Conservation (phyloP, 2,113 vertebrate species). For the Acrocephalus kingi region DNA sequence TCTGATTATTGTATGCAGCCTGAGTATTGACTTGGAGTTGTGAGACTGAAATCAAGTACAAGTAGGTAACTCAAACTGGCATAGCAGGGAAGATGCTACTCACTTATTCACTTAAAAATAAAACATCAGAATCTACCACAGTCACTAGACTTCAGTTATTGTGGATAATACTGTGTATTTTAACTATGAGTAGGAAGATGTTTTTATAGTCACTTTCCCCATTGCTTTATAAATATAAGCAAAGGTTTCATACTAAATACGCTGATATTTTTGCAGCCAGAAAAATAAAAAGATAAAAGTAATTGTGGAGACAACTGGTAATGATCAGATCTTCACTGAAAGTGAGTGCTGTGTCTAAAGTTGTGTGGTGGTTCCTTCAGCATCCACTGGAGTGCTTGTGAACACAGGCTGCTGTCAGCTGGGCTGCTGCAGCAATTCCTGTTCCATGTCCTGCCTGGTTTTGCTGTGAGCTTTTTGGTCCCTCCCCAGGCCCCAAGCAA, state of each 20-base stretch:
- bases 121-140: not conserved
- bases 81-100: not conserved
- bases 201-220: not conserved
- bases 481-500: not conserved
- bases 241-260: not conserved
- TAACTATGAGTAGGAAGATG: not conserved
- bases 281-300: not conserved
- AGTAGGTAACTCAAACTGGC: not conserved
- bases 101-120: not conserved
- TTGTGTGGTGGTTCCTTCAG: no score
- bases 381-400: no score
- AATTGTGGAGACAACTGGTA: no score
- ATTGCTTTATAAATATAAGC: not conserved
- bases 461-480: not conserved
- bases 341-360: no score
- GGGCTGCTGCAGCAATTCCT: not conserved
- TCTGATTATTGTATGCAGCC: not conserved
- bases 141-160: not conserved
- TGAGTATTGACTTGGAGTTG: not conserved
- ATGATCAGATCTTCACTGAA: no score
- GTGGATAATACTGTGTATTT: not conserved
- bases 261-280: not conserved
- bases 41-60: not conserved
- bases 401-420: no score
- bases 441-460: not conserved